Percentiles rank a stretch among this genome's conserved stretches.
phyloP scores from a whole-genome alignment of 92 coral and sea anemone genomes.

The Desmophyllum pertusum region DNA sequence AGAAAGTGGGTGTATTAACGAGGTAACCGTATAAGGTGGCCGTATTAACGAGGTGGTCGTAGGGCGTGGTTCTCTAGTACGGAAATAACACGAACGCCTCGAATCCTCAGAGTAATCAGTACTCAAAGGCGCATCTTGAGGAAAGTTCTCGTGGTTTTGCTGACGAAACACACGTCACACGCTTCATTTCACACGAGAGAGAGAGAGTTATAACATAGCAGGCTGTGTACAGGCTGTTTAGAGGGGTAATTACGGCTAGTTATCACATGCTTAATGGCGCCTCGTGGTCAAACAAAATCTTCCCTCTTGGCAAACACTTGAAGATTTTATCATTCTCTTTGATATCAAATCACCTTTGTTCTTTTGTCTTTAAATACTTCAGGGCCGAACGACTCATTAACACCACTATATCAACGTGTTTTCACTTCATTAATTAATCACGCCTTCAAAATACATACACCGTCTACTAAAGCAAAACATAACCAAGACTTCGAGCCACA shows the following conservation, averaged over 20 bases:
- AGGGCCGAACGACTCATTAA: slow-evolving; percentile 7
- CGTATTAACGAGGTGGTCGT: background rate
- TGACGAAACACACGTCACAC: background rate
- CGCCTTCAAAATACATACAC: background rate
- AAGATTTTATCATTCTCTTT: background rate
- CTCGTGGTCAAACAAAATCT: slow-evolving; percentile 14
- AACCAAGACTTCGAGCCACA: background rate
- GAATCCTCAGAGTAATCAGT: background rate
- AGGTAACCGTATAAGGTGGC: background rate
- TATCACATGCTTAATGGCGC: slow-evolving; percentile 5
- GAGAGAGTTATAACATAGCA: no score
- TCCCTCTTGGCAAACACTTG: background rate
- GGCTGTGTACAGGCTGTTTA: background rate
- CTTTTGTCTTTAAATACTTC: background rate
- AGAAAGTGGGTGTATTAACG: background rate
- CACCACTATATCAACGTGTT: background rate
- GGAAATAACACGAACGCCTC: background rate
- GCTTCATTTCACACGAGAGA: background rate
- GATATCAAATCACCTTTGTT: background rate
- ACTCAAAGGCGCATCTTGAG: background rate
- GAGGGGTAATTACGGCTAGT: no score
- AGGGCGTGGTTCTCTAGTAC: background rate
- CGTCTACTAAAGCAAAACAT: background rate
- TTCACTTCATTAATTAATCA: background rate
- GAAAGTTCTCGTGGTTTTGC: background rate